phyloP scores from a whole-genome alignment of 2,113 vertebrate species.

The Cepphus grylle region DNA sequence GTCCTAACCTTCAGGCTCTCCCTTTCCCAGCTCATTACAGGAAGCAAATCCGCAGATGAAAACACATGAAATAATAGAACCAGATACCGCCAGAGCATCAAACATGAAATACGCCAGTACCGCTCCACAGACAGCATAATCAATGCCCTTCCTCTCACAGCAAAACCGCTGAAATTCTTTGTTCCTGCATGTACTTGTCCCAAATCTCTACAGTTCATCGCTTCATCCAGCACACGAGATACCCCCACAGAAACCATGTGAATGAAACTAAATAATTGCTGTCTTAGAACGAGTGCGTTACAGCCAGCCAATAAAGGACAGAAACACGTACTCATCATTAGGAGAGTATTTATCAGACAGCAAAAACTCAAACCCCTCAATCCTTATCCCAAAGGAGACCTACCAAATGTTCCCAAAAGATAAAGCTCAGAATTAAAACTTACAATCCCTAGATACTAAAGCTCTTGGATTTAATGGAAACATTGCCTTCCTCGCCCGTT shows the following conservation, averaged over 20 bases:
- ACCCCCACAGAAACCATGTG: neutral
- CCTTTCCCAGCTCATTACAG: slow-evolving; percentile 15
- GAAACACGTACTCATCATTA: neutral
- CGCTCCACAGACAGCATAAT: neutral
- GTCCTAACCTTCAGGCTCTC: slow-evolving; percentile 17
- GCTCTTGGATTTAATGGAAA: neutral
- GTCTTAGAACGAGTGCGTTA: neutral
- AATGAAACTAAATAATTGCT: neutral
- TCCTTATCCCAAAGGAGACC: neutral
- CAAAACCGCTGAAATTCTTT: neutral
- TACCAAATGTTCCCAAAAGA: neutral
- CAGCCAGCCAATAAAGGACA: neutral
- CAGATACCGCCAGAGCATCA: neutral
- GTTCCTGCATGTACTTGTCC: neutral
- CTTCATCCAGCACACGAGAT: neutral
- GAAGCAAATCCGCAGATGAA: slow-evolving; percentile 20
- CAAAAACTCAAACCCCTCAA: neutral
- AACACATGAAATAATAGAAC: slow-evolving; percentile 26
- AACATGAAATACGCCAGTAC: neutral
- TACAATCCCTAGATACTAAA: neutral
- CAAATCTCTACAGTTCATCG: neutral
- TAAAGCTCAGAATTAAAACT: neutral
- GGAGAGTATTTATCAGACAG: neutral
- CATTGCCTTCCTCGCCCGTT: neutral
- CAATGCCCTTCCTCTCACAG: neutral